Base-by-base conservation (phyloP, 1,140 invertebrate genomes). In the Latrodectus geometricus region DNA sequence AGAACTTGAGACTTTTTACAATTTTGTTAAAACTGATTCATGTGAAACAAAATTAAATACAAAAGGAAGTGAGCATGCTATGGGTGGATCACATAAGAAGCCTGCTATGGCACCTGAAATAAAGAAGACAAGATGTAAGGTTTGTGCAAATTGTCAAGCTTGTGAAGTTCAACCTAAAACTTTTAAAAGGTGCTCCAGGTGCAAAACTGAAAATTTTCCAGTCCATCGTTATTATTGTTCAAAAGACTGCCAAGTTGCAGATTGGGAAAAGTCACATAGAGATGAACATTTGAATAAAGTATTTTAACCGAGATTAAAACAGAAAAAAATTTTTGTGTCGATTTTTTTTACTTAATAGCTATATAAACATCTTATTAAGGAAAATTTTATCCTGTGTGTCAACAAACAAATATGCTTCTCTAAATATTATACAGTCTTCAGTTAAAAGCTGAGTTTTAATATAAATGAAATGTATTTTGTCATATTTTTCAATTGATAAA, bases 171-270 rank as follows among this genome's bases (percentile, higher is more conserved):
- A 50, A 12, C 9, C 20, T 15, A 87, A 87, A 52, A 66, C 49
- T 0, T 87, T 74, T 48, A 87, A 87, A 54, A 87, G 61, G n/a
- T 87, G 85, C 68, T 61, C 70, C 8, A 73, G 65, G 11, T 87
- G 85, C 48, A 80, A 87, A 54, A 20, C 17, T 8, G 77, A 87
- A 68, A 87, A 87, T 14, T 80, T 80, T 81, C 12, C 0, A 8
- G n/a, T 49, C 14, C 85, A 80, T 9, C 77, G 23, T 35, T 87
- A 80, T 75, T 87, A 87, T 56, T 87, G 85, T 74, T 75, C 69
- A 14, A 72, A 21, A 20, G 48, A 65, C 8, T 87, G 85, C 20
- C 85, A 80, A 21, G 12, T 87, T 11, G 70, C 65, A 35, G 77
- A 87, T 74, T 87, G 85, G 85, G 49, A 74, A 54, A 48, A 81